Conservation (phyloP, 2,888 invertebrate species). For the Tridacna gigas region DNA sequence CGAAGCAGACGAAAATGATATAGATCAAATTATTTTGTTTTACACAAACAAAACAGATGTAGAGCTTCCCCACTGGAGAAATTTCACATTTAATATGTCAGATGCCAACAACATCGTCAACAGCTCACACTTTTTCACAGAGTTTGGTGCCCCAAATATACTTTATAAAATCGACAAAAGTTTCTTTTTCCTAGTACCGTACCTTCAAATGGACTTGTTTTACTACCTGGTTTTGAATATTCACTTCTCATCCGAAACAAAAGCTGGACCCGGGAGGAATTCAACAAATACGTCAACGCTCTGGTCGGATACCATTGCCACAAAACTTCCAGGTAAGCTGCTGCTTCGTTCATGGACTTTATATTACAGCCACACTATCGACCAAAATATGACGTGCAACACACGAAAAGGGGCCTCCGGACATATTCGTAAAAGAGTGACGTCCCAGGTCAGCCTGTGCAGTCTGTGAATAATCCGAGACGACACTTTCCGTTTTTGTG, state of each 20-base stretch:
- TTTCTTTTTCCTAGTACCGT: slow-evolving; percentile 37
- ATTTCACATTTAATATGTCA: slow-evolving; percentile 29
- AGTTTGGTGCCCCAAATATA: slow-evolving; percentile 37
- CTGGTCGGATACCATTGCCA: slow-evolving; percentile 23
- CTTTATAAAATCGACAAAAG: slow-evolving; percentile 37
- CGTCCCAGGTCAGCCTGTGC: too few relatives aligned
- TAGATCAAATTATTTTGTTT: slow-evolving; percentile 23
- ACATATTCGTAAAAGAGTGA: too few relatives aligned
- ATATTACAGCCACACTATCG: too few relatives aligned
- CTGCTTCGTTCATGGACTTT: not conserved
- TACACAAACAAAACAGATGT: slow-evolving; percentile 19
- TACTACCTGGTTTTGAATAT: slow-evolving; percentile 40
- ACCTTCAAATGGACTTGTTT: slow-evolving; percentile 22
- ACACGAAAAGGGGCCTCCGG: too few relatives aligned
- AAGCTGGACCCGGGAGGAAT: not conserved
- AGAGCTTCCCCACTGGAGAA: slow-evolving; percentile 26
- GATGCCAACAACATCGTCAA: slow-evolving; percentile 30
- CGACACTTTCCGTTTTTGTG: too few relatives aligned
- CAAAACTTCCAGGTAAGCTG: slow-evolving; percentile 6
- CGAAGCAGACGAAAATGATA: slow-evolving; percentile 19
- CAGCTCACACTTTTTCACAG: slow-evolving; percentile 27
- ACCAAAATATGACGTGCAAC: too few relatives aligned
- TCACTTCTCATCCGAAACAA: slow-evolving; percentile 19
- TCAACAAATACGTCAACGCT: not conserved
- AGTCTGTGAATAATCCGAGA: too few relatives aligned